Percentiles rank a stretch among this genome's conserved stretches.
Evolutionary conservation across 2,797 vertebrate genomes (phyloP).

Genomic region (Acrossocheilus fasciatus): DNA sequence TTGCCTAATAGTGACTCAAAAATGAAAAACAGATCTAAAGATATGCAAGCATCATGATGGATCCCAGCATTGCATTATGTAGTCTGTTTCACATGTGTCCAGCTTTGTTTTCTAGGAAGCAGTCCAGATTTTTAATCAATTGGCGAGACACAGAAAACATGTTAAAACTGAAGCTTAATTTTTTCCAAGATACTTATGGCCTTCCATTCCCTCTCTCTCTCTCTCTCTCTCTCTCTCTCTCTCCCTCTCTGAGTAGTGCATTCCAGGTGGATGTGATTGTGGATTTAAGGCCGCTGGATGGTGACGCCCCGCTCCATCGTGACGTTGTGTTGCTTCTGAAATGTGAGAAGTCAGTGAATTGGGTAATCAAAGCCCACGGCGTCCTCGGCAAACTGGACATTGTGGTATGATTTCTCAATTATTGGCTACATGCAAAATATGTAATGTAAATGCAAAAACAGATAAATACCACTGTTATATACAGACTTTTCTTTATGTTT

Average conservation of each 20-base stretch:
- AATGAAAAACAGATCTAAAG: constrained; percentile 44
- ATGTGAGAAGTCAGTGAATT: constrained; percentile 93
- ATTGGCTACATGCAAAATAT: neutral
- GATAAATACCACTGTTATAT: neutral
- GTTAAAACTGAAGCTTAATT: constrained; percentile 75
- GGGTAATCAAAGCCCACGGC: constrained; percentile 90
- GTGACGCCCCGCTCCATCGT: constrained; percentile 78
- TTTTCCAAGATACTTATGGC: constrained; percentile 48
- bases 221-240: constrained; percentile 3
- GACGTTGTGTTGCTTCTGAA: constrained; percentile 90
- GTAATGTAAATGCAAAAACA: neutral
- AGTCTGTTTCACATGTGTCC: constrained; percentile 86
- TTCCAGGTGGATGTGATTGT: constrained; percentile 97
- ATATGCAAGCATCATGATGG: constrained; percentile 62
- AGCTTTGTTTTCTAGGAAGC: constrained; percentile 79
- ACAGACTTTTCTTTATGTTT: neutral
- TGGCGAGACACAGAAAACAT: constrained; percentile 87
- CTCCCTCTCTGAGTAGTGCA: constrained; percentile 75
- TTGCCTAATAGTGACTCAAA: constrained; percentile 46
- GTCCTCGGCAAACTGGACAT: constrained; percentile 86
- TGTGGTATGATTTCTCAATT: constrained; percentile 81
- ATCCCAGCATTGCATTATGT: constrained; percentile 72
- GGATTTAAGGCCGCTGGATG: constrained; percentile 87
- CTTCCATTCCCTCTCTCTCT: constrained; percentile 40
- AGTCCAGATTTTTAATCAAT: constrained; percentile 90